These are phyloP conservation scores for Agriopis aurantiaria DNA, from an alignment of 2,888 invertebrate species.

Conservation along the genomic window DNA sequence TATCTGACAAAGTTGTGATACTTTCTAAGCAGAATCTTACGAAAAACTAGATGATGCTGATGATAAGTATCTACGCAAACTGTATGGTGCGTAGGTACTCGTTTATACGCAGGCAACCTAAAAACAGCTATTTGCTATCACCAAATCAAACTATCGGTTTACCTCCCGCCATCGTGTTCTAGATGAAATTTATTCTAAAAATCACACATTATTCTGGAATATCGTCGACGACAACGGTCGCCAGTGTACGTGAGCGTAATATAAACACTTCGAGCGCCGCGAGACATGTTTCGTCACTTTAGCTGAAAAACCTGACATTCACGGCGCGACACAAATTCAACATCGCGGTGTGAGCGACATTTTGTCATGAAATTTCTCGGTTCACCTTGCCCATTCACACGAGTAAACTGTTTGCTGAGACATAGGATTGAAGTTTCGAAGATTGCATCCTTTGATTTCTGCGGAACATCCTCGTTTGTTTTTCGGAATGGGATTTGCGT, in stretches of 20 bases:
- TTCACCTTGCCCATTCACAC: slow-evolving; percentile 60
- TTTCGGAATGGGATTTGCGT: slow-evolving; percentile 11
- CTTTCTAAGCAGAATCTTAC: too few relatives aligned
- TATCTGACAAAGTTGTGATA: too few relatives aligned
- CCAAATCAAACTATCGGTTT: slow-evolving; percentile 54
- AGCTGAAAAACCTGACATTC: slow-evolving; percentile 67
- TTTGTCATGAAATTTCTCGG: slow-evolving; percentile 63
- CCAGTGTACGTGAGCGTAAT: slow-evolving; percentile 71
- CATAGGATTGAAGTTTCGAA: slow-evolving; percentile 44
- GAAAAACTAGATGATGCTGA: too few relatives aligned
- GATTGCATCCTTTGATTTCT: slow-evolving; percentile 30
- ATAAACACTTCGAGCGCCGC: slow-evolving; percentile 64
- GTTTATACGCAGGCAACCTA: slow-evolving; percentile 1
- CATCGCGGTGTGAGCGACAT: slow-evolving; percentile 46
- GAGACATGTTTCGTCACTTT: slow-evolving; percentile 81
- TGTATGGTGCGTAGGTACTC: background rate
- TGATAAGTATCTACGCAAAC: slow-evolving; percentile 6
- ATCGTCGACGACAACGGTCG: slow-evolving; percentile 50
- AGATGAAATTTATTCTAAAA: slow-evolving; percentile 62
- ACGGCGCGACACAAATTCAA: slow-evolving; percentile 46
- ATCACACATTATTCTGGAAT: slow-evolving; percentile 68
- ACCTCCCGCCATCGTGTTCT: slow-evolving; percentile 40
- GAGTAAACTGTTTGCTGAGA: slow-evolving; percentile 59
- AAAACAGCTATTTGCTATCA: slow-evolving; percentile 40
- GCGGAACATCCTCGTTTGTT: slow-evolving; percentile 18